phyloP scores from a whole-genome alignment of 2,797 vertebrate genomes.

The Odontamblyopus lacepedii region DNA sequence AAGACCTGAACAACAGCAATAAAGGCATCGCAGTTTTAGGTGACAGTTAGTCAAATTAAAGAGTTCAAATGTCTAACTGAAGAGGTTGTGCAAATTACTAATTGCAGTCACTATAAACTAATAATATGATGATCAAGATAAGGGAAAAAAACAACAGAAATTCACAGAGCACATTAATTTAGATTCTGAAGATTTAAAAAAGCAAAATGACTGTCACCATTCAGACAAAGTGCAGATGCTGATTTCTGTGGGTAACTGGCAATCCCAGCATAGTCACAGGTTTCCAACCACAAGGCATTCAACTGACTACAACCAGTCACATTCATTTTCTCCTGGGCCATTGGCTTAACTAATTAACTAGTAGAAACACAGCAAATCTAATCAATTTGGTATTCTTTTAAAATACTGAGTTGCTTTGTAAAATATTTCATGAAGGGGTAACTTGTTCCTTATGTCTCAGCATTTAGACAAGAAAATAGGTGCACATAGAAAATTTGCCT shows the following conservation, averaged over 20 bases:
- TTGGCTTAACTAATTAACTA: neutral
- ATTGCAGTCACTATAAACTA: neutral
- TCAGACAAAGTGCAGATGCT: too few species aligned
- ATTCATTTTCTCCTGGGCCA: neutral
- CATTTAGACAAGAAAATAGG: neutral
- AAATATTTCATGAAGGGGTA: neutral
- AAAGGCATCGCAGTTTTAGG: neutral
- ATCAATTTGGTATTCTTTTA: neutral
- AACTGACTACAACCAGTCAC: neutral
- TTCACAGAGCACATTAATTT: neutral
- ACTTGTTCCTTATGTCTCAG: neutral
- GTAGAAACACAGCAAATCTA: neutral
- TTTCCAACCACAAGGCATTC: neutral
- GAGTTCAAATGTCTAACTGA: neutral
- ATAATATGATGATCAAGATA: neutral
- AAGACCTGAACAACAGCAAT: neutral
- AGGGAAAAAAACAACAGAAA: neutral
- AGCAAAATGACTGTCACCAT: too few species aligned
- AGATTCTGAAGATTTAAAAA: neutral
- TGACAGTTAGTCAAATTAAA: neutral
- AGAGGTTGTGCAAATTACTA: neutral
- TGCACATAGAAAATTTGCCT: neutral
- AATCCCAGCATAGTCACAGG: neutral
- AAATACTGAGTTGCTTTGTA: neutral
- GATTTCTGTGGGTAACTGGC: too few species aligned